These are phyloP conservation scores for Nestor notabilis DNA, from an alignment of 2,113 vertebrate species.

Conservation along the genomic window DNA sequence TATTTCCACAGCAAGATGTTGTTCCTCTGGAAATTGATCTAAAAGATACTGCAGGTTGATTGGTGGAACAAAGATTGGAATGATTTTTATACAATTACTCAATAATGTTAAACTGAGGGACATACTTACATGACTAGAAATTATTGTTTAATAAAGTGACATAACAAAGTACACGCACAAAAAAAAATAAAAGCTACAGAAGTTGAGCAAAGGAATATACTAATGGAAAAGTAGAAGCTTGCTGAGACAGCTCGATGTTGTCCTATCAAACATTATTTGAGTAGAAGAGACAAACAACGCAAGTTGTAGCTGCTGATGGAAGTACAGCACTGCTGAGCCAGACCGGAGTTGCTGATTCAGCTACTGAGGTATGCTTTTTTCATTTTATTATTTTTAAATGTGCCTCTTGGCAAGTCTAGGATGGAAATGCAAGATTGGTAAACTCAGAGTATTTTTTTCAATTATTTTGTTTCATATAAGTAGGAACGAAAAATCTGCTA, in stretches of 20 bases:
- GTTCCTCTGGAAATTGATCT: background rate
- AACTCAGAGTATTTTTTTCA: background rate
- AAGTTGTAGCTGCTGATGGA: background rate
- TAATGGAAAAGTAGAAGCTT: background rate
- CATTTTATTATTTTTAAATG: background rate
- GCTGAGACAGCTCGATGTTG: background rate
- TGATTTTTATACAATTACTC: background rate
- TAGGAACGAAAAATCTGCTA: slow-evolving; percentile 40
- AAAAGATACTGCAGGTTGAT: background rate
- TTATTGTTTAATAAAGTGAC: slow-evolving; percentile 1
- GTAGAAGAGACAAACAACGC: background rate
- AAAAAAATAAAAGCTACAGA: background rate
- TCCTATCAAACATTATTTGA: background rate
- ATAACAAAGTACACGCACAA: background rate
- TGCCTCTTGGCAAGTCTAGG: background rate
- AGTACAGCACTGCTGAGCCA: background rate
- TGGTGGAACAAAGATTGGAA: background rate
- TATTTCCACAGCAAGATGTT: background rate
- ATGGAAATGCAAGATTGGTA: background rate
- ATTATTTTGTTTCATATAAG: slow-evolving; percentile 11
- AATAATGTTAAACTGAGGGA: background rate
- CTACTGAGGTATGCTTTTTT: background rate
- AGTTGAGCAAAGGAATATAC: background rate
- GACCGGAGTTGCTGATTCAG: background rate
- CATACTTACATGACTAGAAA: background rate